A percentile compares a stretch with the other conserved stretches of the same genome.
phyloP scores from a whole-genome alignment of 2,113 vertebrate species.

The Rhinolophus sinicus region DNA sequence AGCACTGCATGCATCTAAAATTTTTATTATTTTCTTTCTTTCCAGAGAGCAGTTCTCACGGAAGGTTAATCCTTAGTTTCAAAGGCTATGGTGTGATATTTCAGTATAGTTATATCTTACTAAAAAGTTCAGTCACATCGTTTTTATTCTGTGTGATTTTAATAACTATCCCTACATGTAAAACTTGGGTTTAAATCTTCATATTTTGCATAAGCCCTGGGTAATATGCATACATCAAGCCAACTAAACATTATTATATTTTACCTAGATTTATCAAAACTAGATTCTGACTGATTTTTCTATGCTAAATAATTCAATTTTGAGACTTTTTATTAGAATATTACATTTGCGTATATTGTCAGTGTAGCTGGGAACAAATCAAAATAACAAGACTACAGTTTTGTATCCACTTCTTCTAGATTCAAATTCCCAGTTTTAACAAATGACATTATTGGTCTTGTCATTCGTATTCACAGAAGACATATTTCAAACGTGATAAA shows the following conservation, averaged over 20 bases:
- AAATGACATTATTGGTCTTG: slow-evolving; percentile 55
- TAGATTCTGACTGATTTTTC: not conserved
- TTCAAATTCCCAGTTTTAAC: slow-evolving; percentile 19
- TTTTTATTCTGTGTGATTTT: slow-evolving; percentile 25
- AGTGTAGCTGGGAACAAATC: not conserved
- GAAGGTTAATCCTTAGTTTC: slow-evolving; percentile 42
- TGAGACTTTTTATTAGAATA: slow-evolving; percentile 4
- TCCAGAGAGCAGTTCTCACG: not conserved
- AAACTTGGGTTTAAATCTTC: slow-evolving; percentile 40
- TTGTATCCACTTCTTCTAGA: slow-evolving; percentile 9
- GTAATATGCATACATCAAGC: not conserved
- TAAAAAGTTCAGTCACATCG: not conserved
- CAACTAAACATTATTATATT: slow-evolving; percentile 40
- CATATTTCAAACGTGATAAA: slow-evolving; percentile 54
- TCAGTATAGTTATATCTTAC: not conserved
- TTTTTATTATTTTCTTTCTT: slow-evolving; percentile 51
- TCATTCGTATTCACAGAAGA: slow-evolving; percentile 63
- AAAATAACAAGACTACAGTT: slow-evolving; percentile 54
- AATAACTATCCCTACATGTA: not conserved
- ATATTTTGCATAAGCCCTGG: not conserved
- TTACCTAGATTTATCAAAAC: slow-evolving; percentile 44
- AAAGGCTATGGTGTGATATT: not conserved
- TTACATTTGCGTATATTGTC: slow-evolving; percentile 15
- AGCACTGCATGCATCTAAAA: not conserved
- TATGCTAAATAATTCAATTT: slow-evolving; percentile 47